phyloP scores from a whole-genome alignment of 2,797 vertebrate genomes.

The Macrochelys suwanniensis region DNA sequence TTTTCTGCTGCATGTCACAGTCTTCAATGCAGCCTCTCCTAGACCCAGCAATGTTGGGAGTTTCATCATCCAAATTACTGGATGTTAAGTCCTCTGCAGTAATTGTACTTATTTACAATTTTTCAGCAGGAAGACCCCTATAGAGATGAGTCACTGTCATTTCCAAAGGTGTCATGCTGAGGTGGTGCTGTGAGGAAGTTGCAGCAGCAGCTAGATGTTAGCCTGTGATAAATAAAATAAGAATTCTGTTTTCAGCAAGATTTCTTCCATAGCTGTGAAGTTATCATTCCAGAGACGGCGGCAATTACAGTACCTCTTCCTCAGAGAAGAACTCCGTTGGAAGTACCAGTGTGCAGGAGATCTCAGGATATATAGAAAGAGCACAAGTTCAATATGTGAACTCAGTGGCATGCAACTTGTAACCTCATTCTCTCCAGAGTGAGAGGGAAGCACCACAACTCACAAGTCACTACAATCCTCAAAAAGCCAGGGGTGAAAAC shows the following conservation, averaged over 20 bases:
- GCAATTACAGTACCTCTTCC: slow-evolving; percentile 36
- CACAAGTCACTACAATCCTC: neutral
- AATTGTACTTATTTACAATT: slow-evolving; percentile 74
- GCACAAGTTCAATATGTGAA: neutral
- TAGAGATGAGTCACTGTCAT: slow-evolving; percentile 73
- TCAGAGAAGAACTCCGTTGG: slow-evolving; percentile 26
- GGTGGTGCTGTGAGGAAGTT: slow-evolving; percentile 57
- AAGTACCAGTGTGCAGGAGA: slow-evolving; percentile 31
- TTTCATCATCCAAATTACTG: slow-evolving; percentile 68
- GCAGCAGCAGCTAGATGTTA: slow-evolving; percentile 47
- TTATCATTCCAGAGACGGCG: slow-evolving; percentile 32
- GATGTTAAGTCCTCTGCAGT: slow-evolving; percentile 66
- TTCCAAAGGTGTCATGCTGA: slow-evolving; percentile 61
- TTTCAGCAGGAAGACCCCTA: slow-evolving; percentile 75
- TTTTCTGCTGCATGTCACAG: slow-evolving; percentile 67
- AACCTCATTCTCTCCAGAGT: neutral
- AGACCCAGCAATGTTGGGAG: slow-evolving; percentile 22
- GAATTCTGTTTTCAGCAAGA: slow-evolving; percentile 32
- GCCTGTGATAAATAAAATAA: slow-evolving; percentile 14
- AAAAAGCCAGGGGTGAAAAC: neutral
- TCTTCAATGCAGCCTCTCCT: slow-evolving; percentile 69
- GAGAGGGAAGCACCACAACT: neutral
- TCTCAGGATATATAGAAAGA: neutral
- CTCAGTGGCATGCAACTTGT: neutral
- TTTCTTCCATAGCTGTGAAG: slow-evolving; percentile 48